Evolutionary conservation across 2,797 vertebrate genomes (phyloP).

Genomic region (Gobionotothen gibberifrons): DNA sequence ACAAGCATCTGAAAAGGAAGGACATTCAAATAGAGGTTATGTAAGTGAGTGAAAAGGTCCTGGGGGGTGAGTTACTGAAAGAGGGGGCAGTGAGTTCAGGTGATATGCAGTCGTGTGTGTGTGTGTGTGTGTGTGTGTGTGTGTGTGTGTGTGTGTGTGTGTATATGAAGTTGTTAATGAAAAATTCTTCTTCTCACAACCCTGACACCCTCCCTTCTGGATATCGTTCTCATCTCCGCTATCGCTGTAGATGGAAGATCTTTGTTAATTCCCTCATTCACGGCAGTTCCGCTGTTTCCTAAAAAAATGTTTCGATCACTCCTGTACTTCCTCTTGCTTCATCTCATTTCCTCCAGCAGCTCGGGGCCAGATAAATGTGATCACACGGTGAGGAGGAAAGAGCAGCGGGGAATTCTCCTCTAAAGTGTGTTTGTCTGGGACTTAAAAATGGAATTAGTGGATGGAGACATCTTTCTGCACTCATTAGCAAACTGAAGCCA

Average conservation of each 20-base stretch:
- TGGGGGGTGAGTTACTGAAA: slow-evolving; percentile 8
- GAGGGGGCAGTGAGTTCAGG: background rate
- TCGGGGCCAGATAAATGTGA: slow-evolving; percentile 44
- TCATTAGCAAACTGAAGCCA: background rate
- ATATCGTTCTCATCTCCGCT: slow-evolving; percentile 13
- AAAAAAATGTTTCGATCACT: slow-evolving; percentile 25
- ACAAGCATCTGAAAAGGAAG: slow-evolving; percentile 4
- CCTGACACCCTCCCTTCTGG: slow-evolving; percentile 10
- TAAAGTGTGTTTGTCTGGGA: background rate
- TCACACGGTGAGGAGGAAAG: slow-evolving; percentile 26
- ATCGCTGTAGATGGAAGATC: background rate
- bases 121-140: too few relatives aligned
- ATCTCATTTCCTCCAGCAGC: slow-evolving; percentile 26
- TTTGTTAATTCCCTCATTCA: slow-evolving; percentile 26
- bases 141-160: too few relatives aligned
- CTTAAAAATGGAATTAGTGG: slow-evolving; percentile 19
- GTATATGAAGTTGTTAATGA: too few relatives aligned
- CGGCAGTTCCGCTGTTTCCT: slow-evolving; percentile 1
- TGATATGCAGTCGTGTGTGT: background rate
- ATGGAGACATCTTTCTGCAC: background rate
- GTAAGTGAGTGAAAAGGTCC: slow-evolving; percentile 54
- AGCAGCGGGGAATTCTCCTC: background rate
- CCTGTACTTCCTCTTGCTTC: slow-evolving; percentile 26
- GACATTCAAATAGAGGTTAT: slow-evolving; percentile 41
- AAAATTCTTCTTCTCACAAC: background rate